Base-by-base conservation (phyloP, 2,888 invertebrate genomes). In the Drosophila bunnanda region DNA sequence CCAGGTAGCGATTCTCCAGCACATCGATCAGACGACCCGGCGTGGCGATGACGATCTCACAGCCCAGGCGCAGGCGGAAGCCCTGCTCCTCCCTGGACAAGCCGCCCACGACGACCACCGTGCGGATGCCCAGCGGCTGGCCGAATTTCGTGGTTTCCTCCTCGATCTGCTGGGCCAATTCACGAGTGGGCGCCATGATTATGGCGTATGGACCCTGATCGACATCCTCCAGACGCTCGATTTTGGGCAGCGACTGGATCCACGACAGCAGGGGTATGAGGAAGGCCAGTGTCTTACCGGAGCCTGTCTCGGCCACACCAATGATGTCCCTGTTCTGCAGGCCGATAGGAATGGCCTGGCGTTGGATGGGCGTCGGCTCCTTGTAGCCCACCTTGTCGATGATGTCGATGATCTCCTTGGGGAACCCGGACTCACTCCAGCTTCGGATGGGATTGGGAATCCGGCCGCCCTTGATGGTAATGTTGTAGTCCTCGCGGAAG, bases 11-110 rank as follows among this genome's bases (percentile, higher is more conserved):
- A 93, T 99, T 99, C 93, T 99, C 99, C 73, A 99, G 93, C 1
- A 99, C 99, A 92, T 99, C 99, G 76, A 99, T 98, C 48, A 99
- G 94, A 94, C 99, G 97, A 94, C 99, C 99, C 6, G 99, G 99
- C 0, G 99, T 99, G 2, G 99, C 99, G 88, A 99, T 99, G 10
- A 99, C 99, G 86, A 99, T 98, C 95, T 99, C 99, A 92, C 99
- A 99, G 48, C 99, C 99, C 93, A 99, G 94, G 78, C 99, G 94
- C 52, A 99, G 93, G 82, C 98, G 96, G 92, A 99, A 98, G 54
- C 99, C 99, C 94, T 99, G 99, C 60, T 99, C 99, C 93, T 99
- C 99, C 83, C 99, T 94, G 1, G 98, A 99, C 15, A 99, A 94
- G 93, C 97, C 97, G 91, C 98, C 98, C n/a, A 99, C 98, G n/a